Evolutionary conservation across 2,797 vertebrate species (phyloP), one percentile per base, ranked within the genome.

Genomic region (Trematomus bernacchii): DNA sequence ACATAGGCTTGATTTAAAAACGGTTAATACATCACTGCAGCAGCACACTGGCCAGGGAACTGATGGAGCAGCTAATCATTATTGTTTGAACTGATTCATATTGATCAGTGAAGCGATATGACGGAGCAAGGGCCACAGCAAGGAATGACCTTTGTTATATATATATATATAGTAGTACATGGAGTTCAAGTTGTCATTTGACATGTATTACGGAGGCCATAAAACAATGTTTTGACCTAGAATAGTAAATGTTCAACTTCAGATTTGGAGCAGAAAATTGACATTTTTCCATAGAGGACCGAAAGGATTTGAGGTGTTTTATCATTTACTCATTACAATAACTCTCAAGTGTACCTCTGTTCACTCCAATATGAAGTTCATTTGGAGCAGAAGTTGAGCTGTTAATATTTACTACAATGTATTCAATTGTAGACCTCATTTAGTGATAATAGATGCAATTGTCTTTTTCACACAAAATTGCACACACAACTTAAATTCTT

Each of bases 371-470:
- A 57, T 77, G 74, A 76, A 72, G 78, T 50, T 80, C 46, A 77
- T 72, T 64, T 68, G 66, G 66, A 76, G 71, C 83, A 77, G 77
- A 87, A 79, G 71, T 73, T 91, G 86, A 90, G 85, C 87, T 86
- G 65, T 70, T 87, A 79, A 75, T 80, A 72, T 27, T 75, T 7
- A 37, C 60, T 55, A 65, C 73, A 81, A 71, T 85, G 43, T 73
- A 79, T 81, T 88, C 78, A 74, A 79, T 59, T 84, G 54, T 65
- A 76, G 80, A 85, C 82, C 86, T 79, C 79, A 83, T 90, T 87
- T 86, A 76, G 85, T 85, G 71, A 85, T 83, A 89, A 92, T 85
- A 65, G 76, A 76, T 58, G 51, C 76, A 75, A 89, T 85, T 89
- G 87, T 92, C 76, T 60, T 51, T 4, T 51, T 8, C 14, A 10